Percentiles rank a stretch among this genome's conserved stretches.
These are phyloP conservation scores for Eueremaeus valkanovi DNA, from an alignment of 2,888 invertebrate species.

Conservation along the genomic window DNA sequence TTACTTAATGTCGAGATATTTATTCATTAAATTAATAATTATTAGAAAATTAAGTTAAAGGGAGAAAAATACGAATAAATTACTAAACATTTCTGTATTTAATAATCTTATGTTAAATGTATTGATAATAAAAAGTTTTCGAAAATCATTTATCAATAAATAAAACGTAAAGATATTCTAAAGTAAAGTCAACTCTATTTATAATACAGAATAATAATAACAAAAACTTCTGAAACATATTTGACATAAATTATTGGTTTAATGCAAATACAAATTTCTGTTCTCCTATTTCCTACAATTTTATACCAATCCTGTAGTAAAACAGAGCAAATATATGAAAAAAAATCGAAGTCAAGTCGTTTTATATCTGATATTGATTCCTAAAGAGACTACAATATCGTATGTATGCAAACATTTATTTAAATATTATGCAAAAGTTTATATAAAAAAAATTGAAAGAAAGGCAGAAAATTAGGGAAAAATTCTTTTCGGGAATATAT, in stretches of 20 bases:
- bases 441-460: neutral
- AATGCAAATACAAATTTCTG: neutral
- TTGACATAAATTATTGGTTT: constrained; percentile 9
- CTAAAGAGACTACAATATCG: neutral
- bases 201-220: too few species aligned
- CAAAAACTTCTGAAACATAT: neutral
- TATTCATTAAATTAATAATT: too few species aligned
- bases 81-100: too few species aligned
- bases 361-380: neutral
- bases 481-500: neutral
- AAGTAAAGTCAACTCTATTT: too few species aligned
- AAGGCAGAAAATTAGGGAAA: neutral
- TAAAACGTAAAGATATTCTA: neutral
- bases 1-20: too few species aligned
- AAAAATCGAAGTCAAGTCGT: neutral
- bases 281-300: neutral
- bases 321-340: neutral
- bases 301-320: neutral
- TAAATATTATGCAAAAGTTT: neutral
- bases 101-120: too few species aligned
- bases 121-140: too few species aligned
- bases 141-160: too few species aligned
- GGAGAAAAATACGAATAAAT: too few species aligned
- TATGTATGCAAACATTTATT: neutral
- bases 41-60: too few species aligned